Conservation (phyloP, 2,113 vertebrate genomes). For the Mus musculus region GRCm39 chr3:20409001-20409500, state of each 20-base stretch:
- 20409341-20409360: not conserved
- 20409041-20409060: not conserved
- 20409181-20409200: not conserved
- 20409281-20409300: no score
- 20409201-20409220: not conserved
- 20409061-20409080: not conserved
- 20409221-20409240: not conserved
- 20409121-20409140: not conserved
- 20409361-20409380: not conserved
- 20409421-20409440: no score
- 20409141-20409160: not conserved
- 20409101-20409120: not conserved
- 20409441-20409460: not conserved
- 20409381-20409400: no score
- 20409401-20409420: no score
- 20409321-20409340: not conserved
- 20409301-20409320: not conserved
- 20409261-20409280: not conserved
- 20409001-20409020: not conserved
- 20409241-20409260: not conserved
- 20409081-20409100: not conserved
- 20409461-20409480: no score
- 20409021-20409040: not conserved
- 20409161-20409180: not conserved
- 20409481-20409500: no score